These are phyloP conservation scores for Sus scrofa DNA, from an alignment of 2,113 vertebrate genomes.

Conservation along the genomic window DNA sequence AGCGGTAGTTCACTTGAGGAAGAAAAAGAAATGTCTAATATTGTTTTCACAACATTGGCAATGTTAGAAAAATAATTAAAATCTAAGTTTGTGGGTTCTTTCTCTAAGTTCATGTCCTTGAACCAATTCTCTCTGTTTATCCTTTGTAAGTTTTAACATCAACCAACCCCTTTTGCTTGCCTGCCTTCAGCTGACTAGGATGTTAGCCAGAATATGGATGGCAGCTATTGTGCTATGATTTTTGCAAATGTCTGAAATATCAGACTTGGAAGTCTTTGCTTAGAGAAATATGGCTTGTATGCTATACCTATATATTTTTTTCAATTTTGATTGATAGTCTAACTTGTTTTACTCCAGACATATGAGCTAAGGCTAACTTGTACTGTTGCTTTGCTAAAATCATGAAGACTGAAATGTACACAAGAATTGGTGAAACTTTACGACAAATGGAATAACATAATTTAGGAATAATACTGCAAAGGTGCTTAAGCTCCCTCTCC, in stretches of 20 bases:
- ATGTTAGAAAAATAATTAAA: conserved; percentile 17
- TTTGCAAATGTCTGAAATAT: neutral
- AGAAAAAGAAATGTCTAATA: conserved; percentile 1
- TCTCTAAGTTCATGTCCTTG: neutral
- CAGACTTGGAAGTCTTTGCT: conserved; percentile 3
- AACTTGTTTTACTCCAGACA: neutral
- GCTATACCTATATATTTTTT: neutral
- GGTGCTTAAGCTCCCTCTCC: neutral
- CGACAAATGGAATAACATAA: neutral
- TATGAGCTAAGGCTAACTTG: neutral
- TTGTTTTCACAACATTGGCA: neutral
- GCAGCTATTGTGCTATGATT: neutral
- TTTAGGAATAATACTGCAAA: neutral
- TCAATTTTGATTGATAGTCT: conserved; percentile 32
- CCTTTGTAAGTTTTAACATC: neutral
- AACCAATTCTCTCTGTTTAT: conserved; percentile 16
- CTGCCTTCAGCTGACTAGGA: neutral
- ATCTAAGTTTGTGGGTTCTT: neutral
- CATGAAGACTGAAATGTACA: neutral
- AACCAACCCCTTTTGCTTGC: neutral
- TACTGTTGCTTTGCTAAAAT: conserved; percentile 44
- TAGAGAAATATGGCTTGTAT: neutral
- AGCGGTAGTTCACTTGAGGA: neutral
- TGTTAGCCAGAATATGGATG: neutral
- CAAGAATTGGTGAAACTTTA: neutral